A percentile compares a stretch with the other conserved stretches of the same genome.
Evolutionary conservation across 1,140 invertebrate species (phyloP).

Genomic region (Drosophila repleta): DNA sequence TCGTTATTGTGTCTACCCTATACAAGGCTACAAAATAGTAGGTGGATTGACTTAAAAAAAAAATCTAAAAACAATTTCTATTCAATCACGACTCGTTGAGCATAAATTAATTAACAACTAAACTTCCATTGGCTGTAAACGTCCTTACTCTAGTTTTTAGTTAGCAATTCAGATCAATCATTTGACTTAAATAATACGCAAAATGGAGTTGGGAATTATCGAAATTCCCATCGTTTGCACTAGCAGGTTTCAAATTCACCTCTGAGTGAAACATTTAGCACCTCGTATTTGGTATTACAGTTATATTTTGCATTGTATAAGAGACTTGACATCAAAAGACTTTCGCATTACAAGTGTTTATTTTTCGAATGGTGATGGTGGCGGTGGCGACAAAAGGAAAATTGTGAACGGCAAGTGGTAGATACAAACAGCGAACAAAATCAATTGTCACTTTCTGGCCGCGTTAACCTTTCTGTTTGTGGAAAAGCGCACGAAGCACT

Average conservation of each 20-base stretch:
- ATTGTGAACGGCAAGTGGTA: constrained; percentile 7
- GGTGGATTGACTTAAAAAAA: neutral
- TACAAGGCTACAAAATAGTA: neutral
- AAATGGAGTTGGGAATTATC: no score
- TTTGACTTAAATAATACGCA: no score
- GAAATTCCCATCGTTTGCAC: no score
- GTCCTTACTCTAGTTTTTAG: no score
- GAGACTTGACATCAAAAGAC: constrained; percentile 64
- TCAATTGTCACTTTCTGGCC: constrained; percentile 75
- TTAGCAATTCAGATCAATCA: no score
- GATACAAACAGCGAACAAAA: constrained; percentile 45
- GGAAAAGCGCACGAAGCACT: constrained; percentile 15
- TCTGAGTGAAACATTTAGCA: constrained; percentile 59
- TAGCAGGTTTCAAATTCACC: neutral
- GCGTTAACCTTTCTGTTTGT: constrained; percentile 62
- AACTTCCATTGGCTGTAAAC: no score
- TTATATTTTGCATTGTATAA: constrained; percentile 60
- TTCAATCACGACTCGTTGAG: no score
- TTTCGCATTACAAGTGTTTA: constrained; percentile 82
- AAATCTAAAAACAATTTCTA: neutral
- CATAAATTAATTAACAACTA: no score
- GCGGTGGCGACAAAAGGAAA: constrained; percentile 37
- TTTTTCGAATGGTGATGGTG: constrained; percentile 27
- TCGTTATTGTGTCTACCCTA: neutral
- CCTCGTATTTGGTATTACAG: constrained; percentile 50